A percentile compares a stretch with the other conserved stretches of the same genome.
phyloP scores from a whole-genome alignment of 1,140 invertebrate species.

The Drosophila willistoni region DNA sequence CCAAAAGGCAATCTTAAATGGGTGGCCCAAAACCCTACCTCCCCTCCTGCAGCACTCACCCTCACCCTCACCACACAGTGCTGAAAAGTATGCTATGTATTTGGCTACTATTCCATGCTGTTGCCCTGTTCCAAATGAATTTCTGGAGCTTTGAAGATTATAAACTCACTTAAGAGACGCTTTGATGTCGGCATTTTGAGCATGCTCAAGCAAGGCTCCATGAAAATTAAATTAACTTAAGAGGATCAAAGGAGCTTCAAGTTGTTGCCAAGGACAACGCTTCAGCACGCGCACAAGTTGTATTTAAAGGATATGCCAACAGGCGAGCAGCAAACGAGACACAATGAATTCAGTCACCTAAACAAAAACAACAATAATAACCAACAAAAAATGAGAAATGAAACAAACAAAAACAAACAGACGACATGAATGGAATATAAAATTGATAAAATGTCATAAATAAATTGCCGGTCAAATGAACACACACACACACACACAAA shows the following conservation, averaged over 20 bases:
- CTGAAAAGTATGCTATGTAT: constrained; percentile 39
- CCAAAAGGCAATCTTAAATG: background rate
- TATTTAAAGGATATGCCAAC: constrained; percentile 81
- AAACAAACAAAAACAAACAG: background rate
- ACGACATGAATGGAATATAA: constrained; percentile 39
- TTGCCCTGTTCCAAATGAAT: constrained; percentile 70
- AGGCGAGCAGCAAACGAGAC: constrained; percentile 62
- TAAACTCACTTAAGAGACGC: constrained; percentile 72
- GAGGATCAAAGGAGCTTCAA: constrained; percentile 72
- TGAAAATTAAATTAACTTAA: constrained; percentile 63
- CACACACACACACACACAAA: constrained; percentile 32
- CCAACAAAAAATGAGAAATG: constrained; percentile 12
- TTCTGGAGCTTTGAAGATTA: constrained; percentile 83
- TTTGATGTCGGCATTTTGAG: constrained; percentile 73
- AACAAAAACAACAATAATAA: background rate
- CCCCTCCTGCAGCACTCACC: too few species aligned
- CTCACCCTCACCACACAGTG: too few species aligned
- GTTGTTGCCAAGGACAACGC: constrained; percentile 39
- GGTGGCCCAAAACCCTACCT: background rate
- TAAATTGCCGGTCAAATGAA: constrained; percentile 74
- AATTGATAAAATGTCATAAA: constrained; percentile 73
- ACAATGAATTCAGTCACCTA: background rate
- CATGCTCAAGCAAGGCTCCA: constrained; percentile 57
- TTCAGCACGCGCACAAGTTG: constrained; percentile 64
- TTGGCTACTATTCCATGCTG: constrained; percentile 41